These are phyloP conservation scores for Indicator maculatus DNA, from an alignment of 2,113 vertebrate species.

Conservation along the genomic window DNA sequence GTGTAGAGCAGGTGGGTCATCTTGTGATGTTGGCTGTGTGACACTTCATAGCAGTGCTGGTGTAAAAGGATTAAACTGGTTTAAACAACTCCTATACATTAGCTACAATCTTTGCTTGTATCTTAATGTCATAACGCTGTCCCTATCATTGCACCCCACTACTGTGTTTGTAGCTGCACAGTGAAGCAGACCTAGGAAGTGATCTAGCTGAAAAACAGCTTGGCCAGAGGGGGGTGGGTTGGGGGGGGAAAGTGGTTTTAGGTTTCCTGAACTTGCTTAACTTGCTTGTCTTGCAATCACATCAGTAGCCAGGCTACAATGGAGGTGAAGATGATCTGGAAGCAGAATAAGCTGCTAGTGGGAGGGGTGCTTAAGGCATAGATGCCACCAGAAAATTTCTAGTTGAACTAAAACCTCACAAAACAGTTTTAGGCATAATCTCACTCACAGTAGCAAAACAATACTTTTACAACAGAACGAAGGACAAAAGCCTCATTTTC, in stretches of 20 bases:
- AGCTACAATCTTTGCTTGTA: rapidly evolving
- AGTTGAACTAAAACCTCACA: background rate
- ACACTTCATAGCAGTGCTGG: rapidly evolving
- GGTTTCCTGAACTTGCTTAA: background rate
- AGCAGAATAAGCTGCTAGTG: background rate
- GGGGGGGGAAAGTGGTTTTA: background rate
- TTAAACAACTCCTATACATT: rapidly evolving
- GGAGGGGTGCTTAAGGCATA: background rate
- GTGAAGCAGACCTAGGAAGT: background rate
- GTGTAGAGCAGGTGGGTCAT: background rate
- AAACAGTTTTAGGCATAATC: background rate
- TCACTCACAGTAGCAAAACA: background rate
- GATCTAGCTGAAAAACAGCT: background rate
- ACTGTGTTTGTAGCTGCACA: rapidly evolving
- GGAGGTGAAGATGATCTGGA: background rate
- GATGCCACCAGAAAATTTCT: background rate
- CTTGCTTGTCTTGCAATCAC: background rate
- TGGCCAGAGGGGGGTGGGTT: background rate
- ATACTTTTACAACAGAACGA: background rate
- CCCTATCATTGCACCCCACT: background rate
- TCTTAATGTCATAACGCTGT: rapidly evolving
- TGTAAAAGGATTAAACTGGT: background rate
- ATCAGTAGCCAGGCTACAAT: too few relatives aligned
- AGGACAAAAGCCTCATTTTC: background rate
- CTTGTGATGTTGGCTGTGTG: background rate